Evolutionary conservation across 2,888 invertebrate species (phyloP), one percentile per base, ranked within the genome.

Genomic region (Microctonus brassicae): DNA sequence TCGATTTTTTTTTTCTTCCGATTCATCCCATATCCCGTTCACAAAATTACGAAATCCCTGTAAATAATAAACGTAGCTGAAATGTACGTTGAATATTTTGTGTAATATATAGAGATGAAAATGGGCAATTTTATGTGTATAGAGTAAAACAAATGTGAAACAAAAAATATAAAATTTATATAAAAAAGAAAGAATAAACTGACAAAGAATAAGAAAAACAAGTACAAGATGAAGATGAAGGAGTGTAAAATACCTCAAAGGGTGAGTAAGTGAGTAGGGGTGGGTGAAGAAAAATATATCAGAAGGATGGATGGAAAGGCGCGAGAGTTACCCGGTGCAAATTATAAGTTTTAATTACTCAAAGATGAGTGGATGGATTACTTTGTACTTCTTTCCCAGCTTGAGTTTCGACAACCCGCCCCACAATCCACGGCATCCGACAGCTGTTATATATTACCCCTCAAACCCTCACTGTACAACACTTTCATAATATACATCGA

Each of bases 341-440:
- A 83, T 84, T 84, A 84, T 83, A 84, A 84, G 82, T 84, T 84
- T 84, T 84, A 84, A 84, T 84, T 84, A 84, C 83, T 82, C 80
- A 76, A 79, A 81, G 84, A 84, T 80, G 82, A 83, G 84, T 78
- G 77, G 82, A 84, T 83, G 82, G 80, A 83, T 84, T 83, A 81
- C 83, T 79, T 77, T 73, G 75, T 75, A 76, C 75, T 77, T 79
- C 76, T 79, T 82, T 77, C 75, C 73, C 62, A 75, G 72, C 66
- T 76, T 79, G 71, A 71, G 71, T 76, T 77, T 77, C 79, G 78
- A 80, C 78, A 76, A 78, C 74, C 75, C 74, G 75, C 70, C 57
- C 65, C 72, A 60, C 70, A 47, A 47, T 6, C 17, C 7, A 9
- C 47, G 47, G 64, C 67, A 58, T 53, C 70, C 72, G 70, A 71